These are phyloP conservation scores for Brenthis ino DNA, from an alignment of 2,888 invertebrate genomes.

Conservation along the genomic window DNA sequence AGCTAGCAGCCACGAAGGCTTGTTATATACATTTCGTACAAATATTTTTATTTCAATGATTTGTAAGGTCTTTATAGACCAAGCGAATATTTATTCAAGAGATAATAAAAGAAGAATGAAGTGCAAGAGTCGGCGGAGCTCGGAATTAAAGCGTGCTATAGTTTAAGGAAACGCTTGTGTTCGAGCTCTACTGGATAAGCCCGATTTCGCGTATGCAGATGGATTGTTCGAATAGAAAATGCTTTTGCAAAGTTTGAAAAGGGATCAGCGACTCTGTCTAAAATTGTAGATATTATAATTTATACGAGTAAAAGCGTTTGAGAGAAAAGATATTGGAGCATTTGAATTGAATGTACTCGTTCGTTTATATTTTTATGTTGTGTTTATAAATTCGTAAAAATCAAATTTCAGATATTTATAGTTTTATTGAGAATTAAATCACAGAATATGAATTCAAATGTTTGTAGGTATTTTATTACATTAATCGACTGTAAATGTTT, in stretches of 20 bases:
- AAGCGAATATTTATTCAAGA: slow-evolving; percentile 8
- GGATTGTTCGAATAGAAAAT: slow-evolving; percentile 10
- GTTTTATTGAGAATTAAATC: not conserved
- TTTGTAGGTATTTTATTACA: too few relatives aligned
- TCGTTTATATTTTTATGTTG: too few relatives aligned
- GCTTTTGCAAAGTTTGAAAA: not conserved
- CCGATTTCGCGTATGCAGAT: not conserved
- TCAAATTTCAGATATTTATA: not conserved
- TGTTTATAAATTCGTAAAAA: not conserved
- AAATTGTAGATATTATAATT: slow-evolving; percentile 3
- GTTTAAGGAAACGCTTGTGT: slow-evolving; percentile 2
- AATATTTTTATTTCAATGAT: slow-evolving; percentile 22
- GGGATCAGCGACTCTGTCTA: not conserved
- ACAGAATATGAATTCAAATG: not conserved
- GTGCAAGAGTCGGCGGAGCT: not conserved
- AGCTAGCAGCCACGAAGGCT: slow-evolving; percentile 2
- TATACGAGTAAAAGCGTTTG: not conserved
- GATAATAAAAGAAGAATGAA: slow-evolving; percentile 21
- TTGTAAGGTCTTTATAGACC: slow-evolving; percentile 24
- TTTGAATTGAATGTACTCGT: not conserved
- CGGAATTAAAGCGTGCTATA: slow-evolving; percentile 1
- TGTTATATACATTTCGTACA: slow-evolving; percentile 11
- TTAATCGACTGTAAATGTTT: too few relatives aligned
- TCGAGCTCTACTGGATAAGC: not conserved
- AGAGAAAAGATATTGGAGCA: not conserved